These are phyloP conservation scores for human DNA, from an alignment of 2,113 vertebrate species.

Conservation along the genomic window DNA sequence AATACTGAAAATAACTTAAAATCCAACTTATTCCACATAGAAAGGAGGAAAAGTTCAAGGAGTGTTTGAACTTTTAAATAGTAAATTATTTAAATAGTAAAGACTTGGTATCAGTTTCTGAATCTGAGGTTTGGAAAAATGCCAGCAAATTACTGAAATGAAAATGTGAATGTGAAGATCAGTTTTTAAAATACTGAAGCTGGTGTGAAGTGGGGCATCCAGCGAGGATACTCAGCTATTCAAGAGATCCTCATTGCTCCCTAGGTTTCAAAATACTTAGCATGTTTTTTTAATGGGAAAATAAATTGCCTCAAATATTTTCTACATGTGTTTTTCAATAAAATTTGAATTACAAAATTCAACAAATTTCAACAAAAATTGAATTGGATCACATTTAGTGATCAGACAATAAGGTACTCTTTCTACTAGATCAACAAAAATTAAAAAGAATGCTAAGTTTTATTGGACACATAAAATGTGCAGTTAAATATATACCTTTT, in stretches of 20 bases:
- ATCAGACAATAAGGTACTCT: neutral
- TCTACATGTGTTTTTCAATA: neutral
- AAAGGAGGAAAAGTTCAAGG: neutral
- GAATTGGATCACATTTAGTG: neutral
- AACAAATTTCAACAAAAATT: too few species aligned
- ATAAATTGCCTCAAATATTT: conserved; percentile 19
- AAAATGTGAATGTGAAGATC: neutral
- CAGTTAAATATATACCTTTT: neutral
- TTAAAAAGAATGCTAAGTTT: neutral
- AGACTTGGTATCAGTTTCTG: neutral
- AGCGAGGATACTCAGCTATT: neutral
- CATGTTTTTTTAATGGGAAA: conserved; percentile 20
- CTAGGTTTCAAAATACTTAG: neutral
- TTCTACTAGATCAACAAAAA: conserved; percentile 11
- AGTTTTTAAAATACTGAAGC: neutral
- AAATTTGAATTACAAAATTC: neutral
- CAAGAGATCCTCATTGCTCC: neutral
- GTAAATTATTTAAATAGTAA: neutral
- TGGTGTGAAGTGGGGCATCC: neutral
- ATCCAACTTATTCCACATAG: neutral
- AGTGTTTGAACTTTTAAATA: neutral
- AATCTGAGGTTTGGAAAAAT: neutral
- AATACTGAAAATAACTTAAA: neutral
- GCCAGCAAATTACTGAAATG: neutral
- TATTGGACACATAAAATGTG: neutral